A percentile compares a stretch with the other conserved stretches of the same genome.
Evolutionary conservation across 2,113 vertebrate genomes (phyloP).

Genomic region (Takifugu bimaculatus): DNA sequence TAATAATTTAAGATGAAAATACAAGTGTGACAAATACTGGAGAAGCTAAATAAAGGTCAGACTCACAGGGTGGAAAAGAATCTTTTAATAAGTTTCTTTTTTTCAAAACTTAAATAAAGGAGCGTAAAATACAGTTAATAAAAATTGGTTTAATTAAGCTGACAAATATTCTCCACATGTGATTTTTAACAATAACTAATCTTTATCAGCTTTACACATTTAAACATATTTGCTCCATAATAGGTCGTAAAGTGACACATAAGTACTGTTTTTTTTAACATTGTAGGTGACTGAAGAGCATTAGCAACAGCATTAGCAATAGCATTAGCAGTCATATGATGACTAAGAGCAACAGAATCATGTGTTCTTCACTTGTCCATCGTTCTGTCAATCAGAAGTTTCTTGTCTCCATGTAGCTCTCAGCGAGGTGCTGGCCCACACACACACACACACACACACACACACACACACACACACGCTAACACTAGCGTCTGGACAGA

Average conservation of each 20-base stretch:
- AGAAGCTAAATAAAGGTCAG: not conserved
- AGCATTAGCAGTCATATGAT: constrained; percentile 63
- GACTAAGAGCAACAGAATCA: constrained; percentile 55
- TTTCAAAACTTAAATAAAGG: too few relatives aligned
- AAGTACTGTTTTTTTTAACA: constrained; percentile 24
- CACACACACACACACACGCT: constrained; percentile 26
- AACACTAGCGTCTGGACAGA: constrained; percentile 73
- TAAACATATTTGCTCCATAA: constrained; percentile 1
- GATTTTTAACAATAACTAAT: not conserved
- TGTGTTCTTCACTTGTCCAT: constrained; percentile 14
- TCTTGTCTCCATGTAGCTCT: constrained; percentile 7
- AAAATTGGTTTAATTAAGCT: not conserved
- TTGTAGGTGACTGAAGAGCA: constrained; percentile 49
- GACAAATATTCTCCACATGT: not conserved
- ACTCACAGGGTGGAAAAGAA: not conserved
- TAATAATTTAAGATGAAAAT: not conserved
- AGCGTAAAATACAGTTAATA: not conserved
- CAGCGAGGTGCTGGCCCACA: not conserved
- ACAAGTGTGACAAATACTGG: too few relatives aligned
- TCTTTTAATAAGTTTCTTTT: too few relatives aligned
- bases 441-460: not conserved
- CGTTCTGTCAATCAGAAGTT: constrained; percentile 9
- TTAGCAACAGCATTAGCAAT: not conserved
- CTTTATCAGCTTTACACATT: constrained; percentile 5
- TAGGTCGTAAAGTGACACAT: constrained; percentile 2